These are phyloP conservation scores for Ictalurus furcatus DNA, from an alignment of 2,113 vertebrate species.

Conservation along the genomic window DNA sequence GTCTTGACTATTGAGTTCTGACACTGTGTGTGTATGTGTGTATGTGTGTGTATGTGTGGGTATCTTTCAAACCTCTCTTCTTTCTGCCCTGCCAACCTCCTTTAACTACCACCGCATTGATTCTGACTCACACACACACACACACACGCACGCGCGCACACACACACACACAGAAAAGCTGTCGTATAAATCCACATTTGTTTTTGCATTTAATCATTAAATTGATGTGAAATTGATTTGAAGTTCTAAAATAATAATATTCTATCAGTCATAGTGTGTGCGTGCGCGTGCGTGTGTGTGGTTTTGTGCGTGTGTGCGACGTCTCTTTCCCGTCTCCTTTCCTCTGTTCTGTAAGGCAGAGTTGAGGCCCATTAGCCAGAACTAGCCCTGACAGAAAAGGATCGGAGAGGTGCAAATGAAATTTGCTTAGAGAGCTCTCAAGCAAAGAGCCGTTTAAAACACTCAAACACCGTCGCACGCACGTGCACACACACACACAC, in stretches of 20 bases:
- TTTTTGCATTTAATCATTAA: background rate
- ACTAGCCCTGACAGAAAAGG: slow-evolving; percentile 84
- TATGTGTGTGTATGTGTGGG: slow-evolving; percentile 37
- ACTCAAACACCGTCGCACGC: background rate
- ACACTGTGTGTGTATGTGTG: background rate
- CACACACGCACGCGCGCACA: background rate
- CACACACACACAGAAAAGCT: background rate
- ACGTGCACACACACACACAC: slow-evolving; percentile 12
- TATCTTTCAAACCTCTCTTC: slow-evolving; percentile 11
- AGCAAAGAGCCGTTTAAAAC: slow-evolving; percentile 91
- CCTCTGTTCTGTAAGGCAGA: slow-evolving; percentile 57
- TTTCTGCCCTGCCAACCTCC: background rate
- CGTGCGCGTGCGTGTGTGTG: background rate
- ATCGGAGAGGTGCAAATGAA: slow-evolving; percentile 97
- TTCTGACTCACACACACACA: slow-evolving; percentile 3
- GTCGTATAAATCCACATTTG: background rate
- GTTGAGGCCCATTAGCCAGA: slow-evolving; percentile 82
- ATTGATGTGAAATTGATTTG: background rate
- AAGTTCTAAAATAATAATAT: background rate
- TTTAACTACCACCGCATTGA: background rate
- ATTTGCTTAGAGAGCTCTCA: slow-evolving; percentile 94
- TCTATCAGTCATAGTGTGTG: background rate
- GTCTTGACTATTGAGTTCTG: too few species aligned
- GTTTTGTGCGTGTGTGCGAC: slow-evolving; percentile 14
- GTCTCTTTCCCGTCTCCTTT: slow-evolving; percentile 13